Evolutionary conservation across 2,888 invertebrate species (phyloP).

Genomic region (Scaptomyza cyrtandrae): DNA sequence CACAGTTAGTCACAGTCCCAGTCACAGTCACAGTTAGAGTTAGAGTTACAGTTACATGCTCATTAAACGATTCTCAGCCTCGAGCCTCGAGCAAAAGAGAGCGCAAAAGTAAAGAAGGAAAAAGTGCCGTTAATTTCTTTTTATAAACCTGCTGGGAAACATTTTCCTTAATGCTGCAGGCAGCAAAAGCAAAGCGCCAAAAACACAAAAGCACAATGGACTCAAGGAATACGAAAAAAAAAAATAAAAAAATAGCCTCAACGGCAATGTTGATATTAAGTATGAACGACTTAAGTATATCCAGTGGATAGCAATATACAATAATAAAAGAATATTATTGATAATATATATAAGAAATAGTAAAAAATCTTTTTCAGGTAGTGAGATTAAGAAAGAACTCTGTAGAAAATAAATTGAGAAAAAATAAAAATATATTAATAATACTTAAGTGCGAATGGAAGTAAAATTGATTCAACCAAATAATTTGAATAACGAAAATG

Average conservation of each 20-base stretch:
- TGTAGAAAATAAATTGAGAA: too few relatives aligned
- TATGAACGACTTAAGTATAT: conserved; percentile 15
- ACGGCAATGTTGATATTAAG: not conserved
- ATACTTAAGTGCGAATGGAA: too few relatives aligned
- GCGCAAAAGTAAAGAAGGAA: conserved; percentile 44
- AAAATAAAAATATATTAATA: not conserved
- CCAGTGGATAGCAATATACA: not conserved
- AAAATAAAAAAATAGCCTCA: conserved; percentile 3
- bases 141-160: conserved; percentile 85
- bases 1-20: conserved; percentile 24
- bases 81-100: conserved; percentile 23
- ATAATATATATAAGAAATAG: too few relatives aligned
- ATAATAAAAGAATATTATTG: not conserved
- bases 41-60: conserved; percentile 83
- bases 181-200: conserved; percentile 17
- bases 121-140: conserved; percentile 85
- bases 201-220: conserved; percentile 37
- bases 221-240: not conserved
- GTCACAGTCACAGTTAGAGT: conserved; percentile 59
- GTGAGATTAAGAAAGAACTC: too few relatives aligned
- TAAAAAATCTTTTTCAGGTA: not conserved
- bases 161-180: conserved; percentile 69
- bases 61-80: conserved; percentile 84
- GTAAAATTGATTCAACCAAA: too few relatives aligned
- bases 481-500: too few relatives aligned